Evolutionary conservation across 1,140 invertebrate species (phyloP).

Genomic region (Archegozetes longisetosus): DNA sequence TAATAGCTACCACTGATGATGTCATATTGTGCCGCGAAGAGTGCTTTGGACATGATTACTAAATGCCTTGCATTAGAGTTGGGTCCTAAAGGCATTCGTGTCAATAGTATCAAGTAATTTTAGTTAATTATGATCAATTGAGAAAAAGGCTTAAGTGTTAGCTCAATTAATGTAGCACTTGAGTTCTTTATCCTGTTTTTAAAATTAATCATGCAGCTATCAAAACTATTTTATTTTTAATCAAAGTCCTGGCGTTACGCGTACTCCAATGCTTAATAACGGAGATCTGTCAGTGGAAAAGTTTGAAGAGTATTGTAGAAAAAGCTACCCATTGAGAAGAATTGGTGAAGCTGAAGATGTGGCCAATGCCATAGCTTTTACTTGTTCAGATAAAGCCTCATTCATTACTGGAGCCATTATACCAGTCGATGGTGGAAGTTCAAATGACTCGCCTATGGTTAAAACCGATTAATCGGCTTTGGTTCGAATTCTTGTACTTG

Average conservation of each 20-base stretch:
- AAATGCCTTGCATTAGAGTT: conserved; percentile 38
- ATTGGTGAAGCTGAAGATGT: conserved; percentile 57
- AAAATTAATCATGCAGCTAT: too few species aligned
- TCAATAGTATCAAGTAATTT: conserved; percentile 47
- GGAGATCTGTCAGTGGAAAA: conserved; percentile 51
- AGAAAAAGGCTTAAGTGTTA: too few species aligned
- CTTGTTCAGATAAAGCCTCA: conserved; percentile 57
- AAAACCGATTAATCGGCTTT: too few species aligned
- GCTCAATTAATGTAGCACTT: too few species aligned
- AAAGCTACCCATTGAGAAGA: conserved; percentile 62
- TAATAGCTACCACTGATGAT: conserved; percentile 35
- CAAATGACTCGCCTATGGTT: too few species aligned
- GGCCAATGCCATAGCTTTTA: conserved; percentile 60
- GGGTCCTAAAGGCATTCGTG: conserved; percentile 43
- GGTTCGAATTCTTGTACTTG: too few species aligned
- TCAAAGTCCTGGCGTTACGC: conserved; percentile 23
- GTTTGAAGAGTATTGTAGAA: conserved; percentile 52
- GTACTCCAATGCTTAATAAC: conserved; percentile 54
- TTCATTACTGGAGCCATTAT: conserved; percentile 64
- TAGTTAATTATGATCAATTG: too few species aligned
- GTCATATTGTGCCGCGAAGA: conserved; percentile 73
- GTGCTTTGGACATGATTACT: conserved; percentile 76
- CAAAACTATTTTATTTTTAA: too few species aligned
- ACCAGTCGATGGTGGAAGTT: conserved; percentile 62
- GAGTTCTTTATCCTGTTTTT: too few species aligned